Conservation (phyloP, 2,797 vertebrate species). For the Syngnathus rostellatus region DNA sequence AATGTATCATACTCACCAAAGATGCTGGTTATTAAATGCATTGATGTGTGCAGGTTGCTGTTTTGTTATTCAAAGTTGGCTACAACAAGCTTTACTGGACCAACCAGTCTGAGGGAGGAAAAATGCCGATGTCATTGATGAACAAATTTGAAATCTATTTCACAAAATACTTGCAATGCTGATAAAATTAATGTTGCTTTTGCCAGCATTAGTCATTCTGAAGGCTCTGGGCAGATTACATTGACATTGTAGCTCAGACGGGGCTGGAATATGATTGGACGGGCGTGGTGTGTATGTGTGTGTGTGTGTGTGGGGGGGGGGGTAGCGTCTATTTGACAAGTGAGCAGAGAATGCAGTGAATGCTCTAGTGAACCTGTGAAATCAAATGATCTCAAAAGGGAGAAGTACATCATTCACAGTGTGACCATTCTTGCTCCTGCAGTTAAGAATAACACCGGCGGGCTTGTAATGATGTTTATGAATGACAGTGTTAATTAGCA, state of each 20-base stretch:
- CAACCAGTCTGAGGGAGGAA: not conserved
- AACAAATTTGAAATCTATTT: not conserved
- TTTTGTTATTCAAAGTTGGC: not conserved
- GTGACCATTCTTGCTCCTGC: not conserved
- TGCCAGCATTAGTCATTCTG: not conserved
- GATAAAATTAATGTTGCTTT: not conserved
- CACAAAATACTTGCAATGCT: not conserved
- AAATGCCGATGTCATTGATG: not conserved
- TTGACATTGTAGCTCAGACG: not conserved
- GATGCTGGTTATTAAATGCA: too few species aligned
- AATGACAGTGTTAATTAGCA: slow-evolving; percentile 3
- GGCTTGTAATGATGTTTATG: slow-evolving; percentile 5
- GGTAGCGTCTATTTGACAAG: too few species aligned
- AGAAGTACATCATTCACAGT: not conserved
- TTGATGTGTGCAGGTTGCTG: not conserved
- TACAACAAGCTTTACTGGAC: not conserved
- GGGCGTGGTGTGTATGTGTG: too few species aligned
- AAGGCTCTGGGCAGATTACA: not conserved
- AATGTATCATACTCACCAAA: too few species aligned
- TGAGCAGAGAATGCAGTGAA: not conserved
- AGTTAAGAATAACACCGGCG: not conserved
- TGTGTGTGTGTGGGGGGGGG: too few species aligned
- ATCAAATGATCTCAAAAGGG: not conserved
- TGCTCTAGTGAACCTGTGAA: not conserved
- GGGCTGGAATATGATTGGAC: not conserved